A percentile compares a stretch with the other conserved stretches of the same genome.
Evolutionary conservation across 2,113 vertebrate genomes (phyloP).

Genomic region (Proterorhinus semilunaris): DNA sequence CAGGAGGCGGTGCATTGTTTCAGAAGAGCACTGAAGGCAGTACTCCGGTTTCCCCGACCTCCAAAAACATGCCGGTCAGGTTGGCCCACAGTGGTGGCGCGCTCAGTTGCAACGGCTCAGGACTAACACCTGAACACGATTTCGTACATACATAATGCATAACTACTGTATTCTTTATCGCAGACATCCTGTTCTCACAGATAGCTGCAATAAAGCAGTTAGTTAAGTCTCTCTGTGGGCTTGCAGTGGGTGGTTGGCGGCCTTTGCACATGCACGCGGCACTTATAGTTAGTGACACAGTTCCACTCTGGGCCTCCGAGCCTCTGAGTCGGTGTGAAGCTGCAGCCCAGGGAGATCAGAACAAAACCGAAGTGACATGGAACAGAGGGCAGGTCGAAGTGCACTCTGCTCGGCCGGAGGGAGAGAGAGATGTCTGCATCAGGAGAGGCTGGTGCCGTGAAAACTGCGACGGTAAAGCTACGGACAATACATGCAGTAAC

Average conservation of each 20-base stretch:
- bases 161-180: neutral
- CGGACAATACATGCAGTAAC: too few relatives aligned
- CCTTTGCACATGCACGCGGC: constrained; percentile 24
- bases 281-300: constrained; percentile 22
- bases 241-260: constrained; percentile 34
- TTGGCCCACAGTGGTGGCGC: too few relatives aligned
- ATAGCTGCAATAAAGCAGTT: neutral
- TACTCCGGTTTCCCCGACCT: too few relatives aligned
- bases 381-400: constrained; percentile 54
- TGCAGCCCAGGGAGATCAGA: constrained; percentile 48
- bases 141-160: neutral
- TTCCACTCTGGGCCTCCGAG: constrained; percentile 9
- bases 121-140: too few relatives aligned
- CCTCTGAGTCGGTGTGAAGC: constrained; percentile 21
- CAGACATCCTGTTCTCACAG: neutral
- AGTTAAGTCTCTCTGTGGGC: constrained; percentile 7
- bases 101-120: too few relatives aligned
- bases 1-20: too few relatives aligned
- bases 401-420: constrained; percentile 23
- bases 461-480: constrained; percentile 32
- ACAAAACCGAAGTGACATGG: constrained; percentile 69
- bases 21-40: too few relatives aligned
- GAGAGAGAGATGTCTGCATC: constrained; percentile 39
- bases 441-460: constrained; percentile 40
- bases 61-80: too few relatives aligned